phyloP scores from a whole-genome alignment of 2,113 vertebrate species.

The Empidonax alnorum region DNA sequence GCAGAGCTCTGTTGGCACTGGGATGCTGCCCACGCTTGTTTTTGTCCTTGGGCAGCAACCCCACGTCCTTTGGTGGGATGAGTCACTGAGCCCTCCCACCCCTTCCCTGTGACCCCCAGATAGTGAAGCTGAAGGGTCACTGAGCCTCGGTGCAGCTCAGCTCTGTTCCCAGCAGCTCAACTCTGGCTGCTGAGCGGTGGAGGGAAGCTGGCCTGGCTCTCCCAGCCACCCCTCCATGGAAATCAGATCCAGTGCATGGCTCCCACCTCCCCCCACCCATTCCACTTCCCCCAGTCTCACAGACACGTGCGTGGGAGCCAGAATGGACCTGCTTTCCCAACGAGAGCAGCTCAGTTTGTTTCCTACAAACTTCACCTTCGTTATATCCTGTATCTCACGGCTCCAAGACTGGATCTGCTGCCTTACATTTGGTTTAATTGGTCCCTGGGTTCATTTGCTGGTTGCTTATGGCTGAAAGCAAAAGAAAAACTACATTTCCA shows the following conservation, averaged over 20 bases:
- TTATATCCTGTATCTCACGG: neutral
- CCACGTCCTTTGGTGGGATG: fast-evolving
- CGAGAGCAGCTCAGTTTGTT: neutral
- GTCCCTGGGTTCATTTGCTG: neutral
- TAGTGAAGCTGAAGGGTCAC: neutral
- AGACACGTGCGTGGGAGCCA: neutral
- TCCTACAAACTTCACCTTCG: neutral
- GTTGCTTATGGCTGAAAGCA: conserved; percentile 9
- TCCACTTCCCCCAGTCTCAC: neutral
- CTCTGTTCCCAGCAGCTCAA: fast-evolving
- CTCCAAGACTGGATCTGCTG: neutral
- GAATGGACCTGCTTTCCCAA: neutral
- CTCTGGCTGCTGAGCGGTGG: neutral
- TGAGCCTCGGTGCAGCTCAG: neutral
- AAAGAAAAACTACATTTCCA: neutral
- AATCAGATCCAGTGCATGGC: neutral
- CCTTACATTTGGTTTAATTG: neutral
- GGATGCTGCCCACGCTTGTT: neutral
- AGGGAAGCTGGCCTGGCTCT: neutral
- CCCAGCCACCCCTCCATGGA: neutral
- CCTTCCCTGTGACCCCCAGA: neutral
- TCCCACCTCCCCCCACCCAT: neutral
- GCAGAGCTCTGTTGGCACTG: neutral
- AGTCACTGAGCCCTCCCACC: fast-evolving
- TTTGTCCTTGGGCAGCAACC: neutral